Conservation (phyloP, 2,797 vertebrate genomes). For the Myripristis murdjan region DNA sequence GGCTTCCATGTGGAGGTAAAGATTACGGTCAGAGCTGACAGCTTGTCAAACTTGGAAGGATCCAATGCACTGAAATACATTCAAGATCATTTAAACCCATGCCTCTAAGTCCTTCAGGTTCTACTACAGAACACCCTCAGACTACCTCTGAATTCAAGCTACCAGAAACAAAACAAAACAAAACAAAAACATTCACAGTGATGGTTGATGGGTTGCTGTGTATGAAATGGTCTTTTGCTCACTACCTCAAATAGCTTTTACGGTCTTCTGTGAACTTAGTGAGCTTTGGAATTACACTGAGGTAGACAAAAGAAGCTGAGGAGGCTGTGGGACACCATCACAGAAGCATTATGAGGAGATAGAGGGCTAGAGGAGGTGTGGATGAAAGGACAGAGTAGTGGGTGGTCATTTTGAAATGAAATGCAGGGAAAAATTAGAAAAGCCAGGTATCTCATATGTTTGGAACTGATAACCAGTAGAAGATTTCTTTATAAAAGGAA, state of each 20-base stretch:
- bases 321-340: constrained; percentile 48
- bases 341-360: constrained; percentile 43
- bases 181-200: not conserved
- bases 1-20: constrained; percentile 36
- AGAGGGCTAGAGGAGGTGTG: constrained; percentile 33
- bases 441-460: not conserved
- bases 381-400: constrained; percentile 39
- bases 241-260: constrained; percentile 27
- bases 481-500: not conserved
- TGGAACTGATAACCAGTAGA: not conserved
- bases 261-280: constrained; percentile 37
- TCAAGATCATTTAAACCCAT: constrained; percentile 41
- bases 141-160: constrained; percentile 43
- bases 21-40: constrained; percentile 41
- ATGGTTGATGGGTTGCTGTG: constrained; percentile 32
- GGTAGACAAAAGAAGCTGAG: constrained; percentile 39
- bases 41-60: constrained; percentile 41
- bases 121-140: constrained; percentile 31
- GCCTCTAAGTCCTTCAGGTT: constrained; percentile 31
- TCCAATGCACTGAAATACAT: constrained; percentile 43
- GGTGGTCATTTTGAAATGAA: constrained; percentile 33
- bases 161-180: constrained; percentile 28
- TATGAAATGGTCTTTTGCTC: not conserved
- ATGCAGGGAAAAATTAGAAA: constrained; percentile 9
- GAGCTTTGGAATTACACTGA: constrained; percentile 49